phyloP scores from a whole-genome alignment of 2,888 invertebrate genomes.

The Atrina japonica region DNA sequence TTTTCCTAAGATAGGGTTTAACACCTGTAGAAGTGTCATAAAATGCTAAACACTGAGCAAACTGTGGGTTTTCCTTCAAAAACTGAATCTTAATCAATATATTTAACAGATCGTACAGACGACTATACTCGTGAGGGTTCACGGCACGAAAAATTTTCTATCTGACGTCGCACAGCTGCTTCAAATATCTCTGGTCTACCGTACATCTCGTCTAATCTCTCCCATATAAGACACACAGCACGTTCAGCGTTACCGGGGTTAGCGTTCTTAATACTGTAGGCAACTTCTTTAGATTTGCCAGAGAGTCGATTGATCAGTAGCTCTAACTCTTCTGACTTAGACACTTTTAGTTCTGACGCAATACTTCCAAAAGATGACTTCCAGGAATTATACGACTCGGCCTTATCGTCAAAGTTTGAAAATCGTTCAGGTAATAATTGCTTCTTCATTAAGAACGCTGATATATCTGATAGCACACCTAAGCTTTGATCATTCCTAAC shows the following conservation, averaged over 20 bases:
- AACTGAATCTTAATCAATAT: too few relatives aligned
- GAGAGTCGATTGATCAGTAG: background rate
- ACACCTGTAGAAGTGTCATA: constrained; percentile 4
- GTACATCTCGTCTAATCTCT: too few relatives aligned
- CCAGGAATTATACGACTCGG: too few relatives aligned
- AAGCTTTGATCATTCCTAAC: too few relatives aligned
- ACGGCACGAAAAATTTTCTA: constrained; percentile 6
- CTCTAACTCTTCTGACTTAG: background rate
- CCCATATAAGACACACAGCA: too few relatives aligned
- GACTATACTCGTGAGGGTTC: background rate
- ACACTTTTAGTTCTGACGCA: background rate
- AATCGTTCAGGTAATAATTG: too few relatives aligned
- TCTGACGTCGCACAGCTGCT: background rate
- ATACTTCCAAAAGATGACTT: too few relatives aligned
- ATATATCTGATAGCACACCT: too few relatives aligned
- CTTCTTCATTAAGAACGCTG: too few relatives aligned
- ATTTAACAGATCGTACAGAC: too few relatives aligned
- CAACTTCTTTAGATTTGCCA: background rate
- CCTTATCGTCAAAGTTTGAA: too few relatives aligned
- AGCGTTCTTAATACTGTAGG: background rate
- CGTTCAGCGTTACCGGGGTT: too few relatives aligned
- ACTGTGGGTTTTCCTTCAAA: background rate
- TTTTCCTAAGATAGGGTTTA: constrained; percentile 5
- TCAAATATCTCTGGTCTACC: constrained; percentile 9
- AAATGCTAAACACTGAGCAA: background rate